Conservation (phyloP, 2,888 invertebrate genomes). For the Tenthredo mesomela region DNA sequence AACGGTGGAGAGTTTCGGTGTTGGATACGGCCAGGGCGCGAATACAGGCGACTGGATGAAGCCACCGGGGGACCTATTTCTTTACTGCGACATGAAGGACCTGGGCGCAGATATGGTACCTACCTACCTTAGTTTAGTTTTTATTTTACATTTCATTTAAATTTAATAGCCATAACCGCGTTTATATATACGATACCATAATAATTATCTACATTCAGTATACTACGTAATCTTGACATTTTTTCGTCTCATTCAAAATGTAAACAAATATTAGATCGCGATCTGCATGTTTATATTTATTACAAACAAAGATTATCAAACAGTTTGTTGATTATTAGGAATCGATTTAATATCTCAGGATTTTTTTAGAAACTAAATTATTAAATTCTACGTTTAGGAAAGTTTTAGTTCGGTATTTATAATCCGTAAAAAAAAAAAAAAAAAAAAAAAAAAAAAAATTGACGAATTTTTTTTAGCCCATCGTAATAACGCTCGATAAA, state of each 20-base stretch:
- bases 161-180: too few relatives aligned
- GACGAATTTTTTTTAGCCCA: background rate
- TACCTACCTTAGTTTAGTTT: constrained; percentile 57
- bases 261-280: background rate
- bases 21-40: constrained; percentile 73
- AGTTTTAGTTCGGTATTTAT: background rate
- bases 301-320: background rate
- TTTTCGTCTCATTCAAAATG: background rate
- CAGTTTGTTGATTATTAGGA: background rate
- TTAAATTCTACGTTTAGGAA: background rate
- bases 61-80: constrained; percentile 85
- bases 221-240: background rate
- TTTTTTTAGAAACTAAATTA: background rate
- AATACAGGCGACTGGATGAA: constrained; percentile 80
- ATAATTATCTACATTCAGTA: background rate
- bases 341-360: background rate
- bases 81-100: constrained; percentile 88
- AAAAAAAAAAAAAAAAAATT: too few relatives aligned
- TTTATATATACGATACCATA: background rate
- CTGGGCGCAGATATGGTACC: constrained; percentile 90
- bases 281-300: background rate
- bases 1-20: constrained; percentile 77
- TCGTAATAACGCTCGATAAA: background rate
- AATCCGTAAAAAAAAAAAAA: too few relatives aligned
- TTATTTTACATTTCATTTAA: constrained; percentile 71